Conservation (phyloP, 37 sponge, comb jelly and placozoan genomes). For the Hormiphora californensis region DNA sequence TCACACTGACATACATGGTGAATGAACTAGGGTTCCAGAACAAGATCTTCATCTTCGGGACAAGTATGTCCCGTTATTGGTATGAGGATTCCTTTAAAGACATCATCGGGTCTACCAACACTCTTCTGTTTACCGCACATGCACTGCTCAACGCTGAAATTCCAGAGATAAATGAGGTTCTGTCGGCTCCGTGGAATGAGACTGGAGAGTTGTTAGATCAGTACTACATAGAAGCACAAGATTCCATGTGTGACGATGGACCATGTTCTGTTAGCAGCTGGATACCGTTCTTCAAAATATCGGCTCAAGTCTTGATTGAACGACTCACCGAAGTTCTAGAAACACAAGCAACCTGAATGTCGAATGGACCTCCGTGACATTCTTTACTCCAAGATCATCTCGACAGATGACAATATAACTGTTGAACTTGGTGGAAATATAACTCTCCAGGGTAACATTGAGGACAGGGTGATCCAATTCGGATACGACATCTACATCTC, state of each 20-base stretch:
- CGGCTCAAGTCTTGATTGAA: too few species aligned
- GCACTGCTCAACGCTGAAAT: not conserved
- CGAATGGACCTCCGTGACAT: too few species aligned
- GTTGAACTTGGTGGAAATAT: too few species aligned
- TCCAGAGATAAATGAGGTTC: not conserved
- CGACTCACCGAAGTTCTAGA: too few species aligned
- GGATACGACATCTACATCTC: slow-evolving; percentile 21
- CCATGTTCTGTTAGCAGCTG: too few species aligned
- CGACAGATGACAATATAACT: too few species aligned
- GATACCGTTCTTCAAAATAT: too few species aligned
- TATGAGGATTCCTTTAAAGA: not conserved
- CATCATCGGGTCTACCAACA: not conserved
- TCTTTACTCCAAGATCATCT: too few species aligned
- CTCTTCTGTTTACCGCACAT: not conserved
- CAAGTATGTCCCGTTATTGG: not conserved
- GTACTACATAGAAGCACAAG: too few species aligned
- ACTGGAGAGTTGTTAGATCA: not conserved
- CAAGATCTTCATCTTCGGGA: slow-evolving; percentile 26
- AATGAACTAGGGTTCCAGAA: not conserved
- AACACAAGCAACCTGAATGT: too few species aligned
- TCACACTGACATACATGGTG: not conserved
- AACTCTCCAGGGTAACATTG: too few species aligned
- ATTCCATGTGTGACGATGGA: too few species aligned
- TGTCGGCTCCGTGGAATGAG: not conserved
- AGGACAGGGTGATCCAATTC: not conserved